Percentiles rank a stretch among this genome's conserved stretches.
Conservation (phyloP, 2,888 invertebrate genomes). For the Melolontha melolontha region DNA sequence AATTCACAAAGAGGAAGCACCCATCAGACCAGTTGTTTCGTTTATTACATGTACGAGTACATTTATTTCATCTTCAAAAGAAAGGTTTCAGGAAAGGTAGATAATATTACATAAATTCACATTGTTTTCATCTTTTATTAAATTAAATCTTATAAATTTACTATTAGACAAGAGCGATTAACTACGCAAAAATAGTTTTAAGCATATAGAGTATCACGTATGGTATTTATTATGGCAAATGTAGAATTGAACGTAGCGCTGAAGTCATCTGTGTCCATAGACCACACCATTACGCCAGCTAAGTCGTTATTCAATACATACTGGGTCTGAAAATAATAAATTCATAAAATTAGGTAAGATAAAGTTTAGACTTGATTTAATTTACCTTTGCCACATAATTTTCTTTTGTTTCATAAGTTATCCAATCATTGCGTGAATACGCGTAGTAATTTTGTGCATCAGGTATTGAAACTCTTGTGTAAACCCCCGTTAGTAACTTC, state of each 20-base stretch:
- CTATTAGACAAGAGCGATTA: background rate
- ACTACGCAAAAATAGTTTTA: background rate
- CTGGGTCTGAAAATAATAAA: constrained; percentile 55
- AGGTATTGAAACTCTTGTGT: constrained; percentile 37
- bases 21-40: no score
- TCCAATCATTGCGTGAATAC: constrained; percentile 54
- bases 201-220: constrained; percentile 49
- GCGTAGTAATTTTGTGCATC: constrained; percentile 54
- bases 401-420: constrained; percentile 54
- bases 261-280: constrained; percentile 69
- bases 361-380: no score
- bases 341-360: background rate
- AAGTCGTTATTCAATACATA: constrained; percentile 61
- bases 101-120: no score
- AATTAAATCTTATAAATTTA: background rate
- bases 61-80: no score
- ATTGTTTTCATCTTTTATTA: background rate
- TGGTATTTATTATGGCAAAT: constrained; percentile 62
- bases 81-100: no score
- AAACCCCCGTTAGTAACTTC: constrained; percentile 6
- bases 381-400: constrained; percentile 53
- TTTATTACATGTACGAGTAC: no score
- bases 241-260: constrained; percentile 57
- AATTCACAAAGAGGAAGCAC: no score
- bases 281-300: constrained; percentile 69